Base-by-base conservation (phyloP, 1,140 invertebrate species). In the Drosophila sechellia region DNA sequence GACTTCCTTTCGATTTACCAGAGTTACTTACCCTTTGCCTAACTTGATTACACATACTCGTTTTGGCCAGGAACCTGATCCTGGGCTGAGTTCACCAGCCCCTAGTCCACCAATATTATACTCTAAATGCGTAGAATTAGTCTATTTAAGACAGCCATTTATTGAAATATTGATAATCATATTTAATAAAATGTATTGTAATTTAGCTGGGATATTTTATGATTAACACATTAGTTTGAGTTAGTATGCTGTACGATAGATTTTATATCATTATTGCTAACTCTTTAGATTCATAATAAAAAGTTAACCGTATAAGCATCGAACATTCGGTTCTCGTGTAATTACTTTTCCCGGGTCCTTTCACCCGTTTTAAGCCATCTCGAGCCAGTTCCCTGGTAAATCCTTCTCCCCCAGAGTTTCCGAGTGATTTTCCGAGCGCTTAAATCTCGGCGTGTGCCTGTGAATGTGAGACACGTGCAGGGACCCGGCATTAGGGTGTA, bases 371-470 rank as follows among this genome's bases (percentile, higher is more conserved):
- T 39, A 5, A 25, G n/a, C 43, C 34, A 27, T 53, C n/a, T 10
- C 12, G 22, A 31, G 25, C 46, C 20, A 48, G 45, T 20, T 40
- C 59, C 52, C 25, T 13, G 25, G 13, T 10, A 34, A 53, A 10
- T 22, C 31, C 56, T 34, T 40, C 50, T 20, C 20, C 15, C 20
- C 25, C 17, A 15, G 37, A 35, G 50, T 45, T 40, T 37, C 56
- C 46, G 46, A 57, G 34, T 48, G 59, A 73, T 57, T 78, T 56
- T 55, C 37, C 45, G 45, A 53, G 45, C 64, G 57, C 79, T 83
- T 68, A 69, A 83, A 83, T 83, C 76, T 69, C 71, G 37, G 57
- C 39, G 53, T 65, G 69, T 74, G 48, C 35, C 48, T 71, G 61
- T 46, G 45, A 59, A 60, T 49, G 48, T 34, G 50, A 45, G 25